Base-by-base conservation (phyloP, 2,888 invertebrate genomes). In the Trichopoda pennipes region DNA sequence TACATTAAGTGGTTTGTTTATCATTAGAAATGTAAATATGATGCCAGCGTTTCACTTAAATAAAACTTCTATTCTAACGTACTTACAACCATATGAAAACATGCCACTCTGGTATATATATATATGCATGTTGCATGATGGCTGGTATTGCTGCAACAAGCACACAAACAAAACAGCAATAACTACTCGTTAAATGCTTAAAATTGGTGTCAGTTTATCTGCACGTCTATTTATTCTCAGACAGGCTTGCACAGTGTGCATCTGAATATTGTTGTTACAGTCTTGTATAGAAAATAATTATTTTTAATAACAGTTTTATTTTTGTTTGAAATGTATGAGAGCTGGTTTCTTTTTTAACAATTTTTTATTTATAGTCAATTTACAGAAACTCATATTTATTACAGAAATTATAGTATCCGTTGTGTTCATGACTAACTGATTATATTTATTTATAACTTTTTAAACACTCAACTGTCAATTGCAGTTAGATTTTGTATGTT, bases 181-280 rank as follows among this genome's bases (percentile, higher is more conserved):
- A 12, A 49, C 21, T n/a, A 49, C 55, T 74, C 55, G 47, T 66
- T 72, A 58, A 66, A 72, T 58, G 17, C 49, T 69, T 55, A 66
- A 66, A 72, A 78, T 74, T 74, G 60, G 55, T 82, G 78, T 82
- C 81, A 82, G 66, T 32, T 60, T 70, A 56, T 75, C 66, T 77
- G 58, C 61, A 56, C 12, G 12, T 38, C 38, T 12, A 2, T 38
- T 38, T 38, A 2, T 38, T 38, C 38, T 38, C 1, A 38, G 38
- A 38, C 38, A 38, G 12, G 10, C 38, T 12, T 38, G 9, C 21
- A 19, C 32, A 16, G 21, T 44, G 53, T 53, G 35, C 35, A 38
- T 53, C 53, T 64, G 51, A 51, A 70, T 58, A 60, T 64, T 12
- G 10, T 12, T 32, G 12, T 49, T 17, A 72, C 10, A 42, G 19